Evolutionary conservation across 2,113 vertebrate genomes (phyloP).

Genomic region (Cygnus atratus): DNA sequence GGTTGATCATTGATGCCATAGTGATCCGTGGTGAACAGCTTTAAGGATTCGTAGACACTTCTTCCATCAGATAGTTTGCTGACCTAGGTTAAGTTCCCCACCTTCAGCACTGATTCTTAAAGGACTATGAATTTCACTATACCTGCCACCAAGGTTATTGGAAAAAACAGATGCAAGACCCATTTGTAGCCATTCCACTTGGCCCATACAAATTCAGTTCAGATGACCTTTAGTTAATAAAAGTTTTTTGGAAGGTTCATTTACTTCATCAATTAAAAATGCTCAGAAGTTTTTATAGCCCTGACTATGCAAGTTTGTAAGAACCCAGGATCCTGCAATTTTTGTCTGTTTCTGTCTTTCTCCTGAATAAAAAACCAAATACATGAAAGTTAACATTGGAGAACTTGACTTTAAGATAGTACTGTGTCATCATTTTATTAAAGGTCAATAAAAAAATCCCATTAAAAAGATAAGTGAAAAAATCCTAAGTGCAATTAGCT

Average conservation of each 20-base stretch:
- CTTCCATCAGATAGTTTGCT: not conserved
- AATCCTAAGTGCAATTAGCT: not conserved
- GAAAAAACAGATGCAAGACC: not conserved
- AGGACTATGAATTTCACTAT: not conserved
- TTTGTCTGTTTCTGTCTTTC: not conserved
- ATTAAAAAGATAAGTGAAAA: conserved; percentile 40
- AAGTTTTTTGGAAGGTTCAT: not conserved
- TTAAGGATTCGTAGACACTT: not conserved
- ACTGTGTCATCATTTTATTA: conserved; percentile 10
- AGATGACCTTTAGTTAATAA: not conserved
- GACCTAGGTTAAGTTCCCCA: not conserved
- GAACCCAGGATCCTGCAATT: not conserved
- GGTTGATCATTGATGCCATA: rapidly evolving
- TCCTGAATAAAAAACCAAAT: not conserved
- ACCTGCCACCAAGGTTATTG: not conserved
- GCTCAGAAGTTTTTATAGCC: not conserved
- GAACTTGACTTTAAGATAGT: not conserved
- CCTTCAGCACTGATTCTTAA: not conserved
- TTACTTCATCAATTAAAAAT: not conserved
- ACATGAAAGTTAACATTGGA: not conserved
- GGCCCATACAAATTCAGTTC: not conserved
- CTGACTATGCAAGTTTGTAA: not conserved
- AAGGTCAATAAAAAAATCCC: not conserved
- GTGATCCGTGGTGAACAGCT: not conserved
- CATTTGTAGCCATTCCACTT: not conserved